These are phyloP conservation scores for Cheilosia grossa DNA, from an alignment of 2,888 invertebrate species.

Conservation along the genomic window DNA sequence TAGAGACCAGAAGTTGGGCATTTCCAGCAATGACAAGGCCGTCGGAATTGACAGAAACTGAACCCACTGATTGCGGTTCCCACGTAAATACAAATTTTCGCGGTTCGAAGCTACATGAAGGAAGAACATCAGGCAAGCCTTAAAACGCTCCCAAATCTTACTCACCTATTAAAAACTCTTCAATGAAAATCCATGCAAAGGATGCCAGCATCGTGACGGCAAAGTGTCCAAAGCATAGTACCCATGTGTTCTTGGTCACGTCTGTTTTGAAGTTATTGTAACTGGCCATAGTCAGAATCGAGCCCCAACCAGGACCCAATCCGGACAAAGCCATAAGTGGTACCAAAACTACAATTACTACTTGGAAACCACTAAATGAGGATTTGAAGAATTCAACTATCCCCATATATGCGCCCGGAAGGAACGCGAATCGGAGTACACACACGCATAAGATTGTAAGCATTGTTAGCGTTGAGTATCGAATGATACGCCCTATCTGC, in stretches of 20 bases:
- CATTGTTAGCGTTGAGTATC: constrained; percentile 78
- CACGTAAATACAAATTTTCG: background rate
- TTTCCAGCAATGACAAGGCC: constrained; percentile 27
- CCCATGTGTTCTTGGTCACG: constrained; percentile 84
- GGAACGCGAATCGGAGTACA: constrained; percentile 50
- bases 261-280: constrained; percentile 87
- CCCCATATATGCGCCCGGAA: constrained; percentile 25
- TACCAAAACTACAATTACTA: background rate
- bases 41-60: constrained; percentile 28
- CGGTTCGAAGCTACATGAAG: background rate
- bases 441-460: constrained; percentile 76
- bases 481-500: constrained; percentile 80
- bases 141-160: constrained; percentile 2
- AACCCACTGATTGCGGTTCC: constrained; percentile 41
- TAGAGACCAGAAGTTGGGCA: constrained; percentile 54
- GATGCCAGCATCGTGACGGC: constrained; percentile 83
- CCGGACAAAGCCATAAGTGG: constrained; percentile 25
- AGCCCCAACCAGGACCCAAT: constrained; percentile 70
- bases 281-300: constrained; percentile 65
- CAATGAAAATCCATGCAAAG: constrained; percentile 78
- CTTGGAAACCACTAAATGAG: background rate
- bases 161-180: constrained; percentile 77
- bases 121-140: constrained; percentile 1
- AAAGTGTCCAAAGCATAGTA: constrained; percentile 78
- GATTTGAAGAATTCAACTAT: constrained; percentile 1